Percentiles rank a stretch among this genome's conserved stretches.
phyloP scores from a whole-genome alignment of 1,140 invertebrate genomes.

The Eumeta japonica region DNA sequence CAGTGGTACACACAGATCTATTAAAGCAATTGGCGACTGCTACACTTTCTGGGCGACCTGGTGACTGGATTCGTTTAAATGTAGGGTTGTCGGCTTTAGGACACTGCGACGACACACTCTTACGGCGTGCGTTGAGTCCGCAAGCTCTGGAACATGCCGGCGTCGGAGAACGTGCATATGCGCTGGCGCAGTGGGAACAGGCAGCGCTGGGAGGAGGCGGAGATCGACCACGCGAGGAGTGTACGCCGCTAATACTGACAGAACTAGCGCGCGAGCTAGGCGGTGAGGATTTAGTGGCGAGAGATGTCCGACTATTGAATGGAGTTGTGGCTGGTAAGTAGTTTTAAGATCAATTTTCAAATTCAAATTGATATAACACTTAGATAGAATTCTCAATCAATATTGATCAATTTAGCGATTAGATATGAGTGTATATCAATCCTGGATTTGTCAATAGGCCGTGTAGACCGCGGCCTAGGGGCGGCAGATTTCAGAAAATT shows the following conservation, averaged over 20 bases:
- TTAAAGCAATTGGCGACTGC: too few relatives aligned
- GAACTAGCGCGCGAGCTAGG: conserved; percentile 30
- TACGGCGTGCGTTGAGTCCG: conserved; percentile 52
- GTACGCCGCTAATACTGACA: too few relatives aligned
- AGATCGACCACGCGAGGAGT: too few relatives aligned
- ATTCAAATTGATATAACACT: neutral
- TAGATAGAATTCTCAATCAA: too few relatives aligned
- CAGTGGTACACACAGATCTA: too few relatives aligned
- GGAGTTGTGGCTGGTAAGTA: conserved; percentile 36
- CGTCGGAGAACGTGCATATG: conserved; percentile 20
- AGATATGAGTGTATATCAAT: too few relatives aligned
- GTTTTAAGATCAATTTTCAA: too few relatives aligned
- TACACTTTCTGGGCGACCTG: conserved; percentile 52
- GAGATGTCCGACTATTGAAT: conserved; percentile 29
- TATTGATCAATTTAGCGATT: too few relatives aligned
- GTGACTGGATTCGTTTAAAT: too few relatives aligned
- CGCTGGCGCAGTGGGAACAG: conserved; percentile 26
- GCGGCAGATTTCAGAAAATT: too few relatives aligned
- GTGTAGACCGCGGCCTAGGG: too few relatives aligned
- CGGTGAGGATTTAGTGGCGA: conserved; percentile 23
- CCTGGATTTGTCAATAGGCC: too few relatives aligned
- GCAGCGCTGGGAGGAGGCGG: conserved; percentile 16
- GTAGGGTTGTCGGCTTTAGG: conserved; percentile 59
- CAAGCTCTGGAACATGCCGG: conserved; percentile 27
- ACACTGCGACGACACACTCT: conserved; percentile 54